Conservation (phyloP, 2,113 vertebrate species). For the Neotragus pygmaeus region DNA sequence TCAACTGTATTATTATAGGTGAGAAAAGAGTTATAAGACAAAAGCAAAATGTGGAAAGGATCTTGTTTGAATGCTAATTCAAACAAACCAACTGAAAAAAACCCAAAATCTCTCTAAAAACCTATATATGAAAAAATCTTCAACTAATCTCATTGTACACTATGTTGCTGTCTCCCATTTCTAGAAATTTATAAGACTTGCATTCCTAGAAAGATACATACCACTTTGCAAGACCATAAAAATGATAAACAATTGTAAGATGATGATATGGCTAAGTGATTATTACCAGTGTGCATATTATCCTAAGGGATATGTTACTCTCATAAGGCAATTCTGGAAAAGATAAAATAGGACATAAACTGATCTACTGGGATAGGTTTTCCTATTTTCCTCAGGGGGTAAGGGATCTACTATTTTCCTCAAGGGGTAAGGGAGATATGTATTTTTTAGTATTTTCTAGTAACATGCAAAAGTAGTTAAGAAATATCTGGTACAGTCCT, state of each 20-base stretch:
- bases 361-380: neutral
- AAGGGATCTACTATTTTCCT: neutral
- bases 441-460: neutral
- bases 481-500: neutral
- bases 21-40: neutral
- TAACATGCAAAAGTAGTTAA: neutral
- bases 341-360: neutral
- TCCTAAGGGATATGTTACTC: neutral
- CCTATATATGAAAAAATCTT: neutral
- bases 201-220: neutral
- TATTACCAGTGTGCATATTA: neutral
- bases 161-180: neutral
- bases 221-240: neutral
- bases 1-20: neutral
- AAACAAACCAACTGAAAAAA: neutral
- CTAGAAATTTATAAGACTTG: neutral
- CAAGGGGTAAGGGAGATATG: neutral
- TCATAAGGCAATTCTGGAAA: neutral
- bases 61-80: neutral
- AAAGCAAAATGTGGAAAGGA: neutral
- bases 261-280: neutral
- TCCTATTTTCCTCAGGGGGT: neutral
- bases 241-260: neutral
- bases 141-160: neutral
- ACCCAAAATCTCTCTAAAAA: neutral